A percentile compares a stretch with the other conserved stretches of the same genome.
phyloP scores from a whole-genome alignment of 2,888 invertebrate genomes.

The Microplitis deprimator region DNA sequence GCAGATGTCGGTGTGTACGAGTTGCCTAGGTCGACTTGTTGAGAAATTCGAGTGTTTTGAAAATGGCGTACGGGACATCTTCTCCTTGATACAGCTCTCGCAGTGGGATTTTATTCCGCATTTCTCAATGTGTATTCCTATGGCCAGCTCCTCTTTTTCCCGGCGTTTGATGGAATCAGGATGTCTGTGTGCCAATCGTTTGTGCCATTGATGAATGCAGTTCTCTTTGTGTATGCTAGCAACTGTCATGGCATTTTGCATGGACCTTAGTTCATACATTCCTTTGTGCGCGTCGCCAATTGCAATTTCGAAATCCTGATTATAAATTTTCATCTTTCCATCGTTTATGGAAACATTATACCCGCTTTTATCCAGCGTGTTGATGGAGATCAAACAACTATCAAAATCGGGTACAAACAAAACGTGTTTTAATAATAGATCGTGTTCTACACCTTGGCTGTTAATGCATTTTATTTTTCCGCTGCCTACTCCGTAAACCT shows the following conservation, averaged over 20 bases:
- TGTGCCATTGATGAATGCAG: neutral
- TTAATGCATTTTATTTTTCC: no score
- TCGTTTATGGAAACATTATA: constrained; percentile 37
- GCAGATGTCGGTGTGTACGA: constrained; percentile 59
- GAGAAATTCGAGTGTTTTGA: constrained; percentile 46
- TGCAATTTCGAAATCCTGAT: neutral
- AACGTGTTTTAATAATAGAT: constrained; percentile 36
- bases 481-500: no score
- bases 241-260: neutral
- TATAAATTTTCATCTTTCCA: neutral
- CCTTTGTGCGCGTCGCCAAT: neutral
- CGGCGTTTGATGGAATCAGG: neutral
- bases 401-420: constrained; percentile 48
- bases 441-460: no score
- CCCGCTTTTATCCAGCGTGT: constrained; percentile 41
- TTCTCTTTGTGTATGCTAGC: neutral
- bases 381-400: constrained; percentile 50
- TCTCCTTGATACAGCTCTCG: constrained; percentile 53
- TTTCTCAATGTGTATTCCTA: neutral
- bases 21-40: neutral
- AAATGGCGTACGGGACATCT: constrained; percentile 51
- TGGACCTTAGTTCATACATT: neutral
- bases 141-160: neutral
- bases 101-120: constrained; percentile 24
- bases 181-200: neutral